Evolutionary conservation across 23 tunicate species (phyloP), one percentile per base, ranked within the genome.

Genomic region (Ciona savignyi): DNA sequence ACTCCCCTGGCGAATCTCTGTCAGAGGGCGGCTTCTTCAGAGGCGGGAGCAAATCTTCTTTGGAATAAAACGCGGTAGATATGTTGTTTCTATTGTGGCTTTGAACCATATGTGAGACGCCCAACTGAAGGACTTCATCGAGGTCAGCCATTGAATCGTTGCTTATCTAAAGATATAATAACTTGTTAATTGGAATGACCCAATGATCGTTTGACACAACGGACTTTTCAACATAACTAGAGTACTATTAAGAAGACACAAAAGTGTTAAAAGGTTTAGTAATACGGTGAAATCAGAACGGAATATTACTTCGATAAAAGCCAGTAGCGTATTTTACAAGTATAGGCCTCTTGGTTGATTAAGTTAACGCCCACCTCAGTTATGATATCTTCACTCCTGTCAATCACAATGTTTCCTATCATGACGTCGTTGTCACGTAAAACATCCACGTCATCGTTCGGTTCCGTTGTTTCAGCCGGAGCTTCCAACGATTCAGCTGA

Each of bases 21-120:
- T 84, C 91, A 1, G 81, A 35, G 1, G 97, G 86, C 11, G 97
- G 97, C 79, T 91, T 91, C 68, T 77, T 84, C 56, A 91, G 70
- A 30, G 31, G 24, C 11, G 97, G 97, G 4, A 91, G 56, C 4
- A 91, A 64, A 11, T 91, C 88, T 11, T 64, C 70, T 23, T 83
- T 75, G 3, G 63, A 21, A 83, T 91, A 91, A 71, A 30, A 80
- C 23, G 81, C 73, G 26, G 27, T 11, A 51, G 77, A 62, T 2
- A 62, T 25, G 72, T 51, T 51, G 32, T 21, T 42, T 9, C 51
- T 63, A 2, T 63, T 60, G n/a, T 26, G 70, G 51, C 48, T 23
- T 30, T 69, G 24, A 1, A 69, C 73, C 66, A 73, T 23, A 29
- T 73, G 33, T 20, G 71, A 23, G 3, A 25, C 86, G 19, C 73